Conservation (phyloP, 2,888 invertebrate species). For the Pherbina coryleti region DNA sequence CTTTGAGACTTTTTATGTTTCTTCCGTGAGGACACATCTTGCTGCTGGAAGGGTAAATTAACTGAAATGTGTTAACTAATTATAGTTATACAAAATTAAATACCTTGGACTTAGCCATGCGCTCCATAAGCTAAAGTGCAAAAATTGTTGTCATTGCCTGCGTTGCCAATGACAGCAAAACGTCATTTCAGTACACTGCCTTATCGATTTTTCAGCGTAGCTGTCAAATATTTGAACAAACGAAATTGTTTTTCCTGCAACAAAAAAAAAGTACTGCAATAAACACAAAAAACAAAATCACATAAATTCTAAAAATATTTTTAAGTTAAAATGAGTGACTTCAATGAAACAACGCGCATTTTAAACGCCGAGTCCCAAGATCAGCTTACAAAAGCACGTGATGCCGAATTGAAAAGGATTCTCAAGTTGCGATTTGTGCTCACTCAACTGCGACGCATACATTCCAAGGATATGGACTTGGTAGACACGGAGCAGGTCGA, state of each 20-base stretch:
- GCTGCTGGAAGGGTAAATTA: neutral
- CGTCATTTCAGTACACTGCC: neutral
- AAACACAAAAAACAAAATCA: neutral
- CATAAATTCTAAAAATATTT: neutral
- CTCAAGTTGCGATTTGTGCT: constrained; percentile 59
- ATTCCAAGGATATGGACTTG: constrained; percentile 38
- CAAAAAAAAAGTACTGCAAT: neutral
- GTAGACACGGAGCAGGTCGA: constrained; percentile 47
- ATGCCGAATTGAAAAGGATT: constrained; percentile 55
- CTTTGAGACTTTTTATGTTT: constrained; percentile 40
- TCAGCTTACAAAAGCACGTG: constrained; percentile 53
- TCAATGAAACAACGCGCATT: constrained; percentile 53
- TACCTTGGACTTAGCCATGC: constrained; percentile 47
- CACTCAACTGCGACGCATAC: constrained; percentile 51
- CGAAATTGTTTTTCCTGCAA: neutral
- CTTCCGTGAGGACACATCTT: constrained; percentile 14
- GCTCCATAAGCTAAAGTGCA: too few relatives aligned
- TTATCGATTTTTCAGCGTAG: neutral
- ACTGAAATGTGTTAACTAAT: neutral
- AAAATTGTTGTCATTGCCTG: neutral
- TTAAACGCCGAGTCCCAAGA: constrained; percentile 56
- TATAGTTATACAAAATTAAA: neutral
- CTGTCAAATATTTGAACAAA: constrained; percentile 23
- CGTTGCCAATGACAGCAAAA: neutral
- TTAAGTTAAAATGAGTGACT: constrained; percentile 25